Evolutionary conservation across 2,888 invertebrate species (phyloP).

Genomic region (Mythimna ferrago): DNA sequence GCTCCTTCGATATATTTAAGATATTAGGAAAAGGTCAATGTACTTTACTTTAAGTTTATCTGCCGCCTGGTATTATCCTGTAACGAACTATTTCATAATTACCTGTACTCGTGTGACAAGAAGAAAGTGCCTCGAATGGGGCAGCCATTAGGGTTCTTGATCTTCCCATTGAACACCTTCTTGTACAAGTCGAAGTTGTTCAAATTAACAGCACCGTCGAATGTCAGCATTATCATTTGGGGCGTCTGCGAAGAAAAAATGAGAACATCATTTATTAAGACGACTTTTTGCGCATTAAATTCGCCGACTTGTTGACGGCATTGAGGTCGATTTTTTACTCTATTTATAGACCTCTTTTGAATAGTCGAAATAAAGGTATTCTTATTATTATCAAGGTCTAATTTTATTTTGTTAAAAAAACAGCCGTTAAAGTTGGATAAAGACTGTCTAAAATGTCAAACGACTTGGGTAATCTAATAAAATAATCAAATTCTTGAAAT

Average conservation of each 20-base stretch:
- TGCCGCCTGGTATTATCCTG: background rate
- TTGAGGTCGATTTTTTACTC: constrained; percentile 24
- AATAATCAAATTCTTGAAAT: too few relatives aligned
- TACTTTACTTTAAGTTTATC: too few relatives aligned
- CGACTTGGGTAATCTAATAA: too few relatives aligned
- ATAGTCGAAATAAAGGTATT: background rate
- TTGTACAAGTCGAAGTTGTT: constrained; percentile 97
- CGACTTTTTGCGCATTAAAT: constrained; percentile 20
- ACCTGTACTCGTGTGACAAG: constrained; percentile 96
- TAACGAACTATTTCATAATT: constrained; percentile 66
- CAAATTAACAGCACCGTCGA: constrained; percentile 98
- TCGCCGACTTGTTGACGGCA: background rate
- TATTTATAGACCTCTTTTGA: background rate
- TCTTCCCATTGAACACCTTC: constrained; percentile 95
- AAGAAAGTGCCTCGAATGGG: constrained; percentile 98
- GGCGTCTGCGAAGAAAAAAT: constrained; percentile 92
- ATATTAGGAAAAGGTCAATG: too few relatives aligned
- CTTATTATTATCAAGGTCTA: background rate
- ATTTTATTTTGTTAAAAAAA: background rate
- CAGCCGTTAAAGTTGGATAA: background rate
- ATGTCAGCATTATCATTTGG: constrained; percentile 97
- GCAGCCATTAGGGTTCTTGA: constrained; percentile 97
- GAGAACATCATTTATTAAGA: constrained; percentile 24
- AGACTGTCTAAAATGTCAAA: too few relatives aligned
- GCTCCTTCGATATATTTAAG: too few relatives aligned